Evolutionary conservation across 2,888 invertebrate genomes (phyloP), one percentile per base, ranked within the genome.

Genomic region (Steinernema hermaphroditum): DNA sequence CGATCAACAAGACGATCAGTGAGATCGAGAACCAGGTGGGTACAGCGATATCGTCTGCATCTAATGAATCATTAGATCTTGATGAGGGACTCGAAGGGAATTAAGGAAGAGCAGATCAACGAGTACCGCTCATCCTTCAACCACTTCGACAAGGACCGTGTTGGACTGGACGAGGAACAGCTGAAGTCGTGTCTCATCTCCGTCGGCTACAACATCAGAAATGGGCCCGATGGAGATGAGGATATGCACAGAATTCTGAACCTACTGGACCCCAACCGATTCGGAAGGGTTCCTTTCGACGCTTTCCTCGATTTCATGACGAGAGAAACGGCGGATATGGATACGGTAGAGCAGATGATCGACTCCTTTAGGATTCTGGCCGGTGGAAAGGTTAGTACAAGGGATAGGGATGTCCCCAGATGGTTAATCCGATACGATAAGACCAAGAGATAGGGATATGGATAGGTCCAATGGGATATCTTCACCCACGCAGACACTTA

Each of bases 251-350:
- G 97, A 87, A 97, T 98, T 83, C 90, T 96, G 87, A 93, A 93
- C 75, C 93, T 94, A 77, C 96, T 98, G 78, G 97, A 98, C 90
- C 96, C 97, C 84, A 97, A 97, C 90, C 93, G 91, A 89, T 93
- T 94, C 79, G 87, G 96, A 83, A 94, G 93, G 88, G 94, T 97
- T 73, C 94, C 95, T 88, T 97, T 97, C 88, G 96, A 97, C 88
- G 93, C 96, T 85, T 97, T 97, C 94, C 91, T 97, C 87, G 97
- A 97, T 90, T 97, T 97, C 89, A 97, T 97, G 96, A 97, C 96
- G 70, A 2, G 96, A 88, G 97, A 97, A 90, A 94, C 94, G 82
- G 96, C 96, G 77, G 97, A 97, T 89, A 94, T 94, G 71, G 96
- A 97, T 89, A 96, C 96, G 82, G 96, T 96, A 84, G 97, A 97